A percentile compares a stretch with the other conserved stretches of the same genome.
Evolutionary conservation across 2,113 vertebrate species (phyloP).

Genomic region (Vidua chalybeata): DNA sequence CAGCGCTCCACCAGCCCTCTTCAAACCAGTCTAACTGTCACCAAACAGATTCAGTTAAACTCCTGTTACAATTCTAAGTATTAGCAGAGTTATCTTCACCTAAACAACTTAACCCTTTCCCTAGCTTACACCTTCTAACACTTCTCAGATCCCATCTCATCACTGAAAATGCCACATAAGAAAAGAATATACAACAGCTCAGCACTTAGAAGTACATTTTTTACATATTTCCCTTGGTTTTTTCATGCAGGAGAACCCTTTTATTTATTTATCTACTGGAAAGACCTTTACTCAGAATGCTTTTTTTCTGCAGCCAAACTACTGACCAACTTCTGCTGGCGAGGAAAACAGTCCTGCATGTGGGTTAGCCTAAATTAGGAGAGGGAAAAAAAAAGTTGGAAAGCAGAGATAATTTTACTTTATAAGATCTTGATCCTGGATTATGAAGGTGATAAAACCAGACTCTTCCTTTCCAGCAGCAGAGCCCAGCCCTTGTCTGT

Average conservation of each 20-base stretch:
- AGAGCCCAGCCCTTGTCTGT: constrained; percentile 1
- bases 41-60: not conserved
- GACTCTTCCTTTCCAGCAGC: not conserved
- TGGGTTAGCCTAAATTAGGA: not conserved
- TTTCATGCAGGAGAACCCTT: not conserved
- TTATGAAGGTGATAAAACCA: not conserved
- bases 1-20: not conserved
- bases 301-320: not conserved
- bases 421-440: not conserved
- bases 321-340: not conserved
- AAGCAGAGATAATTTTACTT: not conserved
- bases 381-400: not conserved
- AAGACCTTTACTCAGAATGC: not conserved
- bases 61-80: not conserved
- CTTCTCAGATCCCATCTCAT: not conserved
- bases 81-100: not conserved
- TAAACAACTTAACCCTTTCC: not conserved
- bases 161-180: not conserved
- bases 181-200: not conserved
- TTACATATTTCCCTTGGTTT: not conserved
- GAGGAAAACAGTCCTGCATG: not conserved
- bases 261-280: not conserved
- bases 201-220: not conserved
- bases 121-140: not conserved
- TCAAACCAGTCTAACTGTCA: not conserved